Base-by-base conservation (phyloP, 2,888 invertebrate species). In the Hermodice carunculata region DNA sequence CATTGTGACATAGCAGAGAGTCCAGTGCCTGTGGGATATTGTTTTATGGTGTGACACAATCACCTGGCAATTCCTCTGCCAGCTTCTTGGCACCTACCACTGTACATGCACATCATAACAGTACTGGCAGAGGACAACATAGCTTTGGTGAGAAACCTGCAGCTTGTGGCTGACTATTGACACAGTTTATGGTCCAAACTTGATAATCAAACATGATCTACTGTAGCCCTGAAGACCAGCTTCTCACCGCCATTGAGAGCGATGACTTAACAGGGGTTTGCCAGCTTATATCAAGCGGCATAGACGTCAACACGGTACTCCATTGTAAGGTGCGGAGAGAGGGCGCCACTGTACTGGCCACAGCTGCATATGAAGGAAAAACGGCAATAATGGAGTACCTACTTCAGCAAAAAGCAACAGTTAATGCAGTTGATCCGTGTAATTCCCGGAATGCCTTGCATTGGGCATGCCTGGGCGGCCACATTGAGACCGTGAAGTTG, bases 391-490 rank as follows among this genome's bases (percentile, higher is more conserved):
- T 77, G 11, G 28, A 68, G 22, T 75, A 67, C 42, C 51, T 77
- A 6, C 46, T 78, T 3, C 62, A 70, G 28, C 29, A 28, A 24
- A 64, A 68, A 19, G 46, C 40, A 6, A 14, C 19, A 5, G 58
- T 77, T 17, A 78, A 77, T 43, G 70, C 71, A 34, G 61, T 64
- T 26, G 77, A 78, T 40, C 76, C 77, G 0, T 69, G 68, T 29
- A 59, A 73, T 28, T 66, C 70, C 6, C 65, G 78, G 11, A 77
- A 52, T 31, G 75, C 79, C 0, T 69, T 79, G 0, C 79, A 79
- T 58, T 78, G 78, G 78, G 76, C 78, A 0, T 73, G 78, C 49
- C 70, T 75, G 46, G 76, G 74, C 5, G 60, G 57, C 1, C 65
- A 66, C 14, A 24, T 60, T 0, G 67, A 62, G 1, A 64, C 69